A percentile compares a stretch with the other conserved stretches of the same genome.
phyloP scores from a whole-genome alignment of 92 coral and sea anemone species.

The Phenganax marumi region DNA sequence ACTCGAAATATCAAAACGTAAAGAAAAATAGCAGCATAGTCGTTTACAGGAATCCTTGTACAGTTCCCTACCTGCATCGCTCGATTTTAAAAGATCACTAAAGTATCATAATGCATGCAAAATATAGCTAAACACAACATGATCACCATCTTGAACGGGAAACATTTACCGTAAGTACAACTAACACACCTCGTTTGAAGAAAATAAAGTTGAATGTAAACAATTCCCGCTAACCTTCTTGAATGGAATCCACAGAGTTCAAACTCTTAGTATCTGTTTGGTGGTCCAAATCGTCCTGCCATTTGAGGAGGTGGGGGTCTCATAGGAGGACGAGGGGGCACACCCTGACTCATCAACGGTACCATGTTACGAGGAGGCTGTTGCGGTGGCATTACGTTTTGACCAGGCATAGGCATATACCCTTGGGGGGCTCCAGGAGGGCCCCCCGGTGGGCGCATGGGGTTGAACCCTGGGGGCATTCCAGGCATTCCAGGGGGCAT shows the following conservation, averaged over 20 bases:
- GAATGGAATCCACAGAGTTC: not conserved
- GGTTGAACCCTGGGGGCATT: constrained; percentile 48
- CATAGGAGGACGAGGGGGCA: constrained; percentile 40
- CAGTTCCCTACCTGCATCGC: not conserved
- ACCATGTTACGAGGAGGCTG: constrained; percentile 31
- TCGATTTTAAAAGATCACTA: not conserved
- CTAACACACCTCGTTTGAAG: no score
- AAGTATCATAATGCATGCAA: not conserved
- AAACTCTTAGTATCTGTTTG: constrained; percentile 35
- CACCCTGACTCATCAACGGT: constrained; percentile 27
- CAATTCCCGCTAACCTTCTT: not conserved
- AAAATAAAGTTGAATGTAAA: not conserved
- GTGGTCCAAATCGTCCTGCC: constrained; percentile 38
- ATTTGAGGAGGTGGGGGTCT: constrained; percentile 13
- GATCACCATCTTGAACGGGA: no score
- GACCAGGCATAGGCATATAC: constrained; percentile 39
- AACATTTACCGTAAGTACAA: no score
- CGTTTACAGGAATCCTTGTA: not conserved
- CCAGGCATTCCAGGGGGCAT: constrained; percentile 77
- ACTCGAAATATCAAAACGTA: not conserved
- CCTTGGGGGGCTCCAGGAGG: constrained; percentile 63
- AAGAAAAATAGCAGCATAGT: no score
- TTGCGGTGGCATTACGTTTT: not conserved
- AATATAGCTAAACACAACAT: no score
- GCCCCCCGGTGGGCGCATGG: constrained; percentile 44